These are phyloP conservation scores for Rhysida immarginata DNA, from an alignment of 1,140 invertebrate genomes.

Conservation along the genomic window DNA sequence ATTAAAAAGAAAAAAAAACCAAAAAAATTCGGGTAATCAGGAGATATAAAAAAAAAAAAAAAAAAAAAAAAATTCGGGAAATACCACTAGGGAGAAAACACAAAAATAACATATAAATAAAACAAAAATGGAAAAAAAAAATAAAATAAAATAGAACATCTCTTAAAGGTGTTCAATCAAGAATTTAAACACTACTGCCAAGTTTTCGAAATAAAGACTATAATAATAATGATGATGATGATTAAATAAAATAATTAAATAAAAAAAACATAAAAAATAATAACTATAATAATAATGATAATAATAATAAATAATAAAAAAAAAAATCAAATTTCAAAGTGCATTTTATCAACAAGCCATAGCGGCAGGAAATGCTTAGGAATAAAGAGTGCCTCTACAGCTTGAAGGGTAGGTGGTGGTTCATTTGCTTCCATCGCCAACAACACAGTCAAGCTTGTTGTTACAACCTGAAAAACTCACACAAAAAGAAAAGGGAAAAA, in stretches of 20 bases:
- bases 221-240: neutral
- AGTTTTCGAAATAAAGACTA: too few species aligned
- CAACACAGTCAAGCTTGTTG: neutral
- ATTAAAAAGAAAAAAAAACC: too few species aligned
- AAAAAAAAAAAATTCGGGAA: too few species aligned
- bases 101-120: too few species aligned
- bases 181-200: too few species aligned
- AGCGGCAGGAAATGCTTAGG: neutral
- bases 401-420: neutral
- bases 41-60: too few species aligned
- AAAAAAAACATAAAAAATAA: neutral
- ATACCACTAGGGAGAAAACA: too few species aligned
- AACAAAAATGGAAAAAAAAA: too few species aligned
- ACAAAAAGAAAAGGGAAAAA: constrained; percentile 1
- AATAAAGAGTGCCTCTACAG: neutral
- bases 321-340: neutral
- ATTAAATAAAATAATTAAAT: neutral
- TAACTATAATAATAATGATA: neutral
- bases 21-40: too few species aligned
- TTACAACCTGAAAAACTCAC: constrained; percentile 3
- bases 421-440: neutral
- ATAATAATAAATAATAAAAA: neutral
- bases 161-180: too few species aligned
- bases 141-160: too few species aligned
- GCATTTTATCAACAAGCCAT: neutral